phyloP scores from a whole-genome alignment of 2,888 invertebrate species.

The Glaucopsyche alexis region DNA sequence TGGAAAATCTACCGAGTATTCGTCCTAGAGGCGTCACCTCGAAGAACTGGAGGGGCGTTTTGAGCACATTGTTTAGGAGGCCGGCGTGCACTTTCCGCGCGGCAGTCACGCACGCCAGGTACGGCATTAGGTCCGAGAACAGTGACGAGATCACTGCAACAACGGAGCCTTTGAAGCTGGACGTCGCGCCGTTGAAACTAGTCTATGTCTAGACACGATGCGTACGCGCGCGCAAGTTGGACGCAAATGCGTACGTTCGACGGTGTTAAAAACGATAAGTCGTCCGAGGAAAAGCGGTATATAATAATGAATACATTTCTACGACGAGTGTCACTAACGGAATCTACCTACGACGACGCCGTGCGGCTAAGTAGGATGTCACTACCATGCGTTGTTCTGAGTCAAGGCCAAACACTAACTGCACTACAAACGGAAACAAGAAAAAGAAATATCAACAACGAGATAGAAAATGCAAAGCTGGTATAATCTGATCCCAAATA shows the following conservation, averaged over 20 bases:
- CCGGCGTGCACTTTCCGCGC: conserved; percentile 80
- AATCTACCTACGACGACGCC: conserved; percentile 7
- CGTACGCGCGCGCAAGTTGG: background rate
- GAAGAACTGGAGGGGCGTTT: conserved; percentile 86
- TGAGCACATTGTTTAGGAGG: conserved; percentile 82
- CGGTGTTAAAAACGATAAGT: background rate
- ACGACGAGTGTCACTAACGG: conserved; percentile 40
- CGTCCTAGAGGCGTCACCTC: conserved; percentile 89
- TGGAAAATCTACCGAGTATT: conserved; percentile 86
- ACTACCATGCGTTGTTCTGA: conserved; percentile 32
- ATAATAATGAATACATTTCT: conserved; percentile 69
- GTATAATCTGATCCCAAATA: conserved; percentile 65
- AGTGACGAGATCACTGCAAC: conserved; percentile 85
- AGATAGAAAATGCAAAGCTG: conserved; percentile 31
- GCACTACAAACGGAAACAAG: conserved; percentile 26
- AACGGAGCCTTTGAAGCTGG: conserved; percentile 45
- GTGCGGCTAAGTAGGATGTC: conserved; percentile 5
- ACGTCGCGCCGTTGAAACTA: background rate
- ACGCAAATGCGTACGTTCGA: conserved; percentile 7
- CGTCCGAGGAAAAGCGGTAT: conserved; percentile 11
- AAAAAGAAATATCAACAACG: conserved; percentile 24
- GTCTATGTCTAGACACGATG: background rate
- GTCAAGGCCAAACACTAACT: conserved; percentile 37
- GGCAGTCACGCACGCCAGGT: conserved; percentile 85
- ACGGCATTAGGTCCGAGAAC: conserved; percentile 84